Evolutionary conservation across 2,888 invertebrate species (phyloP), one percentile per base, ranked within the genome.

Genomic region (Cheilosia variabilis): DNA sequence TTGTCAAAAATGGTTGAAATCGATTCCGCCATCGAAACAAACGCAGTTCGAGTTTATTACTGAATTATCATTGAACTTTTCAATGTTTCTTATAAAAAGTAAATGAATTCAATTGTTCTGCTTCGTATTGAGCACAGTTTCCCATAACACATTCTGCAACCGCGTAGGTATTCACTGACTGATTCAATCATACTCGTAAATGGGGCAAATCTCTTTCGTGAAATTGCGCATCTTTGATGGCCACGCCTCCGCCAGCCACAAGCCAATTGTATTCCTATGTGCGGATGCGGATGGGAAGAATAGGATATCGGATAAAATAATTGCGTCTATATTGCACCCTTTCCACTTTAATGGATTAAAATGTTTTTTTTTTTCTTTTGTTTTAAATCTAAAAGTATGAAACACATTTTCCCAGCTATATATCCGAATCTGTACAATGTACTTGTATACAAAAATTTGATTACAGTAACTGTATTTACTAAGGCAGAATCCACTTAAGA

Each of bases 151-250:
- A 72, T 82, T 78, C 78, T 47, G 77, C 53, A 82, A 72, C 66
- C 66, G 72, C 47, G 66, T 37, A 37, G 13, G 37, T 7, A 31
- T 55, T 22, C 71, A 77, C 60, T 50, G 71, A 82, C 77, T 82
- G 78, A 62, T 55, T 82, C 60, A 47, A 58, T 45, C 52, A 53
- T 66, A 37, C 37, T 37, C 13, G 37, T 37, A 72, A 72, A 66
- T 53, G 66, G 53, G 52, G 58, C 69, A 62, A 81, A 66, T 68
- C 22, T 78, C 15, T 66, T 68, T 58, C 34, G 37, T 31, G 45
- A 79, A 72, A 71, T 78, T 78, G 82, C 82, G 72, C 82, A 82
- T 82, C 71, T 72, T 65, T 27, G 22, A n/a, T 50, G 15, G 78
- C 72, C 77, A 77, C 82, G 82, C 82, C 82, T 68, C 55, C 77